Evolutionary conservation across 2,888 invertebrate species (phyloP).

Genomic region (Coenonympha arcania): DNA sequence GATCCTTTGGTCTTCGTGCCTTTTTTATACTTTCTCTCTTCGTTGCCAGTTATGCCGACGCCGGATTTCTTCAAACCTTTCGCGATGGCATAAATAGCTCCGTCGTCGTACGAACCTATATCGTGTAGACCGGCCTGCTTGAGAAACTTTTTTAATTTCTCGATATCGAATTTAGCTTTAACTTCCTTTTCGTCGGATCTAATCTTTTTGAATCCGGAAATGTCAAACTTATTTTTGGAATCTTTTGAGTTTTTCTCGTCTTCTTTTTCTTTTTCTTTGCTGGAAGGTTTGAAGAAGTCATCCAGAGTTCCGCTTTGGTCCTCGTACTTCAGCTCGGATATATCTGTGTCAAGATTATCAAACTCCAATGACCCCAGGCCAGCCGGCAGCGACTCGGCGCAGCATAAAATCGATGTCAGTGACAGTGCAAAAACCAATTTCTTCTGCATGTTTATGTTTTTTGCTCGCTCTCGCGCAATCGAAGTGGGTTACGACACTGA

Average conservation of each 20-base stretch:
- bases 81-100: conserved; percentile 54
- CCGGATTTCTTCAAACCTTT: conserved; percentile 54
- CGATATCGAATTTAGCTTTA: conserved; percentile 44
- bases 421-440: conserved; percentile 45
- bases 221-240: conserved; percentile 34
- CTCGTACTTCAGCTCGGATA: conserved; percentile 50
- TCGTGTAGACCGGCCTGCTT: conserved; percentile 45
- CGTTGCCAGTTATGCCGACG: conserved; percentile 56
- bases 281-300: conserved; percentile 44
- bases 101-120: conserved; percentile 50
- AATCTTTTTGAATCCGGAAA: conserved; percentile 49
- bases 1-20: conserved; percentile 74
- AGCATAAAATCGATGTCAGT: conserved; percentile 44
- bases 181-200: conserved; percentile 42
- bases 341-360: conserved; percentile 50
- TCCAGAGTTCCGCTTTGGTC: conserved; percentile 53
- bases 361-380: conserved; percentile 43
- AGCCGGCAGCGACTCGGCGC: conserved; percentile 46
- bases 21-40: conserved; percentile 68
- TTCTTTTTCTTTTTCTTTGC: conserved; percentile 32
- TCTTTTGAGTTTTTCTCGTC: conserved; percentile 22
- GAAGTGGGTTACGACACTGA: conserved; percentile 72
- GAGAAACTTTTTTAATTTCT: conserved; percentile 51
- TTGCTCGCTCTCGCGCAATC: conserved; percentile 52
- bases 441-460: conserved; percentile 50